These are phyloP conservation scores for Lysandra coridon DNA, from an alignment of 2,888 invertebrate genomes.

Conservation along the genomic window DNA sequence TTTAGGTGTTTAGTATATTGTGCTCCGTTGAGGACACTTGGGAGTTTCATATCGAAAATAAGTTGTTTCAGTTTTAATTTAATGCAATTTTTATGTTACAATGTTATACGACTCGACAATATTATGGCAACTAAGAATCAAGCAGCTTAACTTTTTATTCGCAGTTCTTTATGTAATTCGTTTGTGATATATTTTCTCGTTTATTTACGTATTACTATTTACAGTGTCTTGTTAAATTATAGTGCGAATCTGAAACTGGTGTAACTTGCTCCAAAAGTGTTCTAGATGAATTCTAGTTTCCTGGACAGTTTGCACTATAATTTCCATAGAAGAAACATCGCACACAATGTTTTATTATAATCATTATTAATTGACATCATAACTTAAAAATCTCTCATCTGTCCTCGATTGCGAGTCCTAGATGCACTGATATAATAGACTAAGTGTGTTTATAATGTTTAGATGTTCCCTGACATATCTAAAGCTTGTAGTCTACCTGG, in stretches of 20 bases:
- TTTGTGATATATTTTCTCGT: neutral
- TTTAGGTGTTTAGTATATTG: constrained; percentile 24
- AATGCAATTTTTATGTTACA: too few relatives aligned
- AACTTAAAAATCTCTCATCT: neutral
- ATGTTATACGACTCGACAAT: neutral
- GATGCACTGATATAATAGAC: constrained; percentile 32
- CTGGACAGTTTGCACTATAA: too few relatives aligned
- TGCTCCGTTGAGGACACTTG: constrained; percentile 4
- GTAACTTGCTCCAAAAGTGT: neutral
- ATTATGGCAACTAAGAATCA: neutral
- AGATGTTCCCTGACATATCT: constrained; percentile 34
- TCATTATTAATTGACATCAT: neutral
- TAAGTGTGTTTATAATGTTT: constrained; percentile 34
- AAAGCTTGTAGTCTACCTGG: constrained; percentile 18
- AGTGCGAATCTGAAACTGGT: neutral
- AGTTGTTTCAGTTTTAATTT: too few relatives aligned
- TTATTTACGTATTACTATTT: neutral
- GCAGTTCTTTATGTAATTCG: neutral
- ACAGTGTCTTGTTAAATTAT: too few relatives aligned
- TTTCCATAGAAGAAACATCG: too few relatives aligned
- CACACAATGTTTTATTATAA: too few relatives aligned
- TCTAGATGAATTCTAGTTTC: too few relatives aligned
- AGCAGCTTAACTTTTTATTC: neutral
- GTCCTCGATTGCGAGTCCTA: neutral
- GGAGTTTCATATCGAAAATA: neutral